phyloP scores from a whole-genome alignment of 2,888 invertebrate genomes.

The Acanthosepion pharaonis region DNA sequence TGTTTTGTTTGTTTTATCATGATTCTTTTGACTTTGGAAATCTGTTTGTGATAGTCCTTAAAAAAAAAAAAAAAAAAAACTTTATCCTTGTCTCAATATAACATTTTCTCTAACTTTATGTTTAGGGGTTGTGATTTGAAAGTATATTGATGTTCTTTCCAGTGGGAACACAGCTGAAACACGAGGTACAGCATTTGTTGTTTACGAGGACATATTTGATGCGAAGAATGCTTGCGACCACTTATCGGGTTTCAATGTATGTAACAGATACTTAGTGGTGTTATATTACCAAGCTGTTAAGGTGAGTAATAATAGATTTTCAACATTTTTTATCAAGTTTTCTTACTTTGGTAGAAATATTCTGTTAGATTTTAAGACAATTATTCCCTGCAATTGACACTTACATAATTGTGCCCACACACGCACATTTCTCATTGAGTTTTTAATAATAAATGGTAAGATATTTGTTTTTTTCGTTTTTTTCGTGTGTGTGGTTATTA shows the following conservation, averaged over 20 bases:
- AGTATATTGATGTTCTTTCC: slow-evolving; percentile 69
- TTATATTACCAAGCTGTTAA: slow-evolving; percentile 89
- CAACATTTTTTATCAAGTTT: not conserved
- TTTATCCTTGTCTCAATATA: no score
- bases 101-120: no score
- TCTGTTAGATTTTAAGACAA: not conserved
- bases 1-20: no score
- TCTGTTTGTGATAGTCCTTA: no score
- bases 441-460: no score
- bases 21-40: no score
- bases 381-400: no score
- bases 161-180: slow-evolving; percentile 97
- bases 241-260: slow-evolving; percentile 98
- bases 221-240: slow-evolving; percentile 99
- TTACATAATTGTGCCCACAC: no score
- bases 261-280: slow-evolving; percentile 98
- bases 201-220: slow-evolving; percentile 99
- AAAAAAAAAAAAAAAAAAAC: no score
- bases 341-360: not conserved
- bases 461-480: no score
- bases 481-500: no score
- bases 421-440: no score
- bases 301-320: slow-evolving; percentile 69
- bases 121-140: not conserved
- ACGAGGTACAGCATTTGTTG: slow-evolving; percentile 98